These are phyloP conservation scores for Pachycephala philippinensis DNA, from an alignment of 2,113 vertebrate species.

Conservation along the genomic window DNA sequence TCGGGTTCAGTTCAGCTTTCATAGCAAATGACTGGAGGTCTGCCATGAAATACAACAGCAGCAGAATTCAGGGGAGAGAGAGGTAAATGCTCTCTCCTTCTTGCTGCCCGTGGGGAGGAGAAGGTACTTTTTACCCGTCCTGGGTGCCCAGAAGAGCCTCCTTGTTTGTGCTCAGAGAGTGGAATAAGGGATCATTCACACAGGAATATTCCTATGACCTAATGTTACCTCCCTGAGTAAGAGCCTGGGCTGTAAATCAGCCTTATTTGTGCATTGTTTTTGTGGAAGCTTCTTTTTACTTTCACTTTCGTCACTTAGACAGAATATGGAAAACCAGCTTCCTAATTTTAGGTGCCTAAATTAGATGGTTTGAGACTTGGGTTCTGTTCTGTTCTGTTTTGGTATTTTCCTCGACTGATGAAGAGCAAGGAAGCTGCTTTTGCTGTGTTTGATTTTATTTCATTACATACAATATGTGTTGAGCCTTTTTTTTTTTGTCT, in stretches of 20 bases:
- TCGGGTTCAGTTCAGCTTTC: not conserved
- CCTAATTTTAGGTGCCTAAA: conserved; percentile 33
- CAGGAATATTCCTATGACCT: conserved; percentile 56
- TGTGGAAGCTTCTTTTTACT: not conserved
- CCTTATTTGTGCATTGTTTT: not conserved
- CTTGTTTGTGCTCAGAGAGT: conserved; percentile 32
- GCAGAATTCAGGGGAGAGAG: not conserved
- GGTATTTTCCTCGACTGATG: not conserved
- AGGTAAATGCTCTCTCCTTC: not conserved
- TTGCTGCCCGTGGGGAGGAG: not conserved
- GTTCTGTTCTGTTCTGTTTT: not conserved
- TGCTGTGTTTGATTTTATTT: not conserved
- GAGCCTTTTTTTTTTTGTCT: not conserved
- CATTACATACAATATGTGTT: not conserved
- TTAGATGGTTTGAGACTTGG: not conserved
- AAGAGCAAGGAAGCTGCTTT: not conserved
- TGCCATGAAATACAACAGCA: not conserved
- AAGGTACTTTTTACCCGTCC: not conserved
- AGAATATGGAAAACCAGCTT: not conserved
- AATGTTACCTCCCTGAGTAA: conserved; percentile 20
- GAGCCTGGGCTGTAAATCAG: not conserved
- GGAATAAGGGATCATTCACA: conserved; percentile 49
- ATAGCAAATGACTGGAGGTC: not conserved
- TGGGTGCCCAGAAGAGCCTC: conserved; percentile 12
- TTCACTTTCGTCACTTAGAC: not conserved